Percentiles rank a stretch among this genome's conserved stretches.
Evolutionary conservation across 2,888 invertebrate genomes (phyloP).

Genomic region (Matsumyia berberina): DNA sequence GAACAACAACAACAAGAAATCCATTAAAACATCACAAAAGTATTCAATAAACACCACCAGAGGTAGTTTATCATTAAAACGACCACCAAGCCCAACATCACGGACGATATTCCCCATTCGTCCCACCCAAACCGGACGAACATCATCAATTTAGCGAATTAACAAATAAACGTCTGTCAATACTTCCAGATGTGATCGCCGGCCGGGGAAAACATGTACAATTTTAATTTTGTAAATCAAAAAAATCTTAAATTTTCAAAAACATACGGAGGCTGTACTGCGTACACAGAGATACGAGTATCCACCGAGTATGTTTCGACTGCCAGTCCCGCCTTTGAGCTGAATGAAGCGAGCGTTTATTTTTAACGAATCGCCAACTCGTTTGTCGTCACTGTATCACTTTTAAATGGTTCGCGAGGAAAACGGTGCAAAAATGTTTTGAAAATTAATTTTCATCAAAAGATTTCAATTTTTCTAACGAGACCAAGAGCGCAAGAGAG

Average conservation of each 20-base stretch:
- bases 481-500: not conserved
- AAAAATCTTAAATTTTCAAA: conserved; percentile 11
- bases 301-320: no score
- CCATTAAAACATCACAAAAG: conserved; percentile 71
- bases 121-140: conserved; percentile 21
- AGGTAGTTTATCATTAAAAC: conserved; percentile 62
- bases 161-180: conserved; percentile 70
- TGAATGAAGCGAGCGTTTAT: conserved; percentile 49
- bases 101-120: not conserved
- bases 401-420: conserved; percentile 45
- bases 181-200: conserved; percentile 48
- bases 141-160: conserved; percentile 71
- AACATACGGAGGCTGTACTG: conserved; percentile 22
- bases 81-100: conserved; percentile 6
- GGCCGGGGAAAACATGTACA: conserved; percentile 16
- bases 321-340: not conserved
- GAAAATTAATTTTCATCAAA: conserved; percentile 26
- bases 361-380: conserved; percentile 39
- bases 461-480: conserved; percentile 7
- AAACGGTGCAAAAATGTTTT: conserved; percentile 31
- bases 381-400: conserved; percentile 52
- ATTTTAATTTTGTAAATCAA: conserved; percentile 8
- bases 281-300: not conserved
- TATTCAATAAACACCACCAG: conserved; percentile 66
- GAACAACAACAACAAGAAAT: conserved; percentile 54